Base-by-base conservation (phyloP, 2,113 vertebrate species). In the Nerophis lumbriciformis region DNA sequence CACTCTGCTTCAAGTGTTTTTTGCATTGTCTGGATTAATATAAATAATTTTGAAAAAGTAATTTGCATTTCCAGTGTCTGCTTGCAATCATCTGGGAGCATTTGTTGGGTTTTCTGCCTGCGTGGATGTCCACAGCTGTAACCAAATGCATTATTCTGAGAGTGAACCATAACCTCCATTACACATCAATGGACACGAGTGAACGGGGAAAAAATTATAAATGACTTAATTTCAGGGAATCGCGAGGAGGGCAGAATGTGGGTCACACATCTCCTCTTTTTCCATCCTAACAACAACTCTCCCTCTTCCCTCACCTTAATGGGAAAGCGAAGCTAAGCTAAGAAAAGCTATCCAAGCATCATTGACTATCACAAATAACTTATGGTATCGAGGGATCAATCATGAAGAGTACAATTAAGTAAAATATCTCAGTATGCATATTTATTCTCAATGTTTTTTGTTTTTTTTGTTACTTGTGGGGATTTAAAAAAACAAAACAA, bases 81-180 rank as follows among this genome's bases (percentile, higher is more conserved):
- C 70, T 70, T 72, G 63, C 48, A 72, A 48, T 56, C 65, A 81
- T 79, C 70, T 50, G 57, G 73, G 80, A 80, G 68, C 49, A 72
- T 85, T 81, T 86, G 68, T 78, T 65, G 64, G 48, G 54, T 44
- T 68, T 68, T 70, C 61, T 35, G 12, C 42, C 36, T 47, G 11
- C 28, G 53, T 12, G 15, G 28, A 28, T 57, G 36, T 54, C 51
- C 54, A 61, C 80, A 80, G 80, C 83, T 87, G 87, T 81, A 73
- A 88, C 79, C 75, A 75, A 85, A 88, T 90, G 89, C 84, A 90
- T 90, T 84, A 90, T 81, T 85, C 72, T 82, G 78, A 82, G 82
- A 78, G 65, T 77, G 71, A 84, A 82, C 84, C 78, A 78, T 81
- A 79, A 65, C 88, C 85, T 77, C 85, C 68, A 88, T 89, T 87